phyloP scores from a whole-genome alignment of 1,140 invertebrate genomes.

The Gryon sp. region DNA sequence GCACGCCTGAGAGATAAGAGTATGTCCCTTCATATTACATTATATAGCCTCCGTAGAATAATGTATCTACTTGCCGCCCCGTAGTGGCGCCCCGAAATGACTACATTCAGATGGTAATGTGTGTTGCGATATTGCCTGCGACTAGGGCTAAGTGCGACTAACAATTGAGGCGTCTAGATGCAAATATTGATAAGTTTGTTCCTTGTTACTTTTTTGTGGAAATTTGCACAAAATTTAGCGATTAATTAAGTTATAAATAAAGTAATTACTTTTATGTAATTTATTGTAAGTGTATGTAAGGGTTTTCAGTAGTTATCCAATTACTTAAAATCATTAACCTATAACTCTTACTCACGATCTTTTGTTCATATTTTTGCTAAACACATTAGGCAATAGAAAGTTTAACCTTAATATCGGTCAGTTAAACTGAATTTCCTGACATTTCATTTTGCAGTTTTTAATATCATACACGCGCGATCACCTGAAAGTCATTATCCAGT shows the following conservation, averaged over 20 bases:
- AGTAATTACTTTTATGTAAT: no score
- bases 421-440: constrained; percentile 14
- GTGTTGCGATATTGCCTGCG: constrained; percentile 73
- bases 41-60: constrained; percentile 75
- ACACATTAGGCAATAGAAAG: no score
- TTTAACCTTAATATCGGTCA: constrained; percentile 5
- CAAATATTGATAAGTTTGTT: constrained; percentile 23
- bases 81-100: constrained; percentile 67
- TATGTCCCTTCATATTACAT: constrained; percentile 75
- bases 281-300: no score
- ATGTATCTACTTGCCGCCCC: constrained; percentile 73
- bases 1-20: constrained; percentile 70
- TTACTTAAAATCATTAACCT: no score
- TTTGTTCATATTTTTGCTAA: no score
- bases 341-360: no score
- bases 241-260: no score
- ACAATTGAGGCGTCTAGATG: constrained; percentile 77
- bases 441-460: constrained; percentile 31
- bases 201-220: no score
- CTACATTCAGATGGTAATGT: constrained; percentile 79
- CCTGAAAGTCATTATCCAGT: constrained; percentile 38
- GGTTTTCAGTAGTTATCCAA: no score
- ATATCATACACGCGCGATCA: constrained; percentile 35
- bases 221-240: no score
- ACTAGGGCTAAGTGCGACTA: constrained; percentile 76